A percentile compares a stretch with the other conserved stretches of the same genome.
phyloP scores from a whole-genome alignment of 2,797 vertebrate genomes.

The Zalophus californianus region DNA sequence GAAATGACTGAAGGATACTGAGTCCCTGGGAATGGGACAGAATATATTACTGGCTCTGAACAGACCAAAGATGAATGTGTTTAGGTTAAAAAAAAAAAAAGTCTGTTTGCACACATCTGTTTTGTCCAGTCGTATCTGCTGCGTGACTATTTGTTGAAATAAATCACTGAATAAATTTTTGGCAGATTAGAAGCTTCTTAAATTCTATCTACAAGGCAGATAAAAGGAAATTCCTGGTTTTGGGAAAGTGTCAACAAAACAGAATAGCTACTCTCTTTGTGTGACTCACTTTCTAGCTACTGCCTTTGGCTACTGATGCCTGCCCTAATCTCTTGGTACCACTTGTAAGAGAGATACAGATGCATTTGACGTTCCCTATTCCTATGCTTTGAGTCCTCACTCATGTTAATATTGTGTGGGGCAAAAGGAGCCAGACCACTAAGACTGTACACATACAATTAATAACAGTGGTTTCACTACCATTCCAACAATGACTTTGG shows the following conservation, averaged over 20 bases:
- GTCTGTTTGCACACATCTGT: neutral
- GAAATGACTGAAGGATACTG: neutral
- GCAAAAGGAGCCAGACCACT: neutral
- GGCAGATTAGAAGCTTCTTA: neutral
- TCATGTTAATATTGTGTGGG: neutral
- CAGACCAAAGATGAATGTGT: neutral
- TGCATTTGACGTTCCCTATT: neutral
- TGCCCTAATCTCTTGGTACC: neutral
- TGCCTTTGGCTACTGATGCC: neutral
- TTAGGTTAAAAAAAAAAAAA: neutral
- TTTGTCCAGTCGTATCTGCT: neutral
- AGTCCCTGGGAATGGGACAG: neutral
- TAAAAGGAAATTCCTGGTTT: neutral
- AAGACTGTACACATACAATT: neutral
- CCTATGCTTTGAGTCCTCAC: neutral
- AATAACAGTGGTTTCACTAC: neutral
- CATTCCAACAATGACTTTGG: neutral
- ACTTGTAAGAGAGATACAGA: neutral
- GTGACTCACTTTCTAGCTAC: neutral
- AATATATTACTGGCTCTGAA: neutral
- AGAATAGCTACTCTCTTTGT: neutral
- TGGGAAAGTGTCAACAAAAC: neutral
- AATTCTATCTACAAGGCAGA: neutral
- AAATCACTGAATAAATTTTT: neutral
- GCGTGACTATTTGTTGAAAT: constrained; percentile 5